Conservation (phyloP, 2,888 invertebrate genomes). For the Drosophila paranaensis region DNA sequence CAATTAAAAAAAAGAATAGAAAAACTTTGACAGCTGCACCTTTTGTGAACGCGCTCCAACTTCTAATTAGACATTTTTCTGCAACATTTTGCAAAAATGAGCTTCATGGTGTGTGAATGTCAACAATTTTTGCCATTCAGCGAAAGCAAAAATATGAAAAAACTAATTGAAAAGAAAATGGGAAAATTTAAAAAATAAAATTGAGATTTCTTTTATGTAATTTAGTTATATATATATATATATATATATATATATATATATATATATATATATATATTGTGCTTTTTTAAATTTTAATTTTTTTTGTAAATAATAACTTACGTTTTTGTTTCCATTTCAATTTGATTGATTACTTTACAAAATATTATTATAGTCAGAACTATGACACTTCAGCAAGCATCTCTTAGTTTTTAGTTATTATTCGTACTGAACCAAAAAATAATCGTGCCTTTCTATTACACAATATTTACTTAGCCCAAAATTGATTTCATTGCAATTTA, state of each 20-base stretch:
- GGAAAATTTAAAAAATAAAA: background rate
- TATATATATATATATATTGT: too few relatives aligned
- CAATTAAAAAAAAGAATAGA: slow-evolving; percentile 36
- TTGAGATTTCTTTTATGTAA: background rate
- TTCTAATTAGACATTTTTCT: slow-evolving; percentile 48
- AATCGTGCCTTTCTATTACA: background rate
- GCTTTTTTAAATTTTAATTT: too few relatives aligned
- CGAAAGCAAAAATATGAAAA: background rate
- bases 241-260: too few relatives aligned
- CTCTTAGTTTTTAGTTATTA: background rate
- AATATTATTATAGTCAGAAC: too few relatives aligned
- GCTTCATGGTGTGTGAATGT: slow-evolving; percentile 5
- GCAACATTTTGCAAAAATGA: slow-evolving; percentile 6
- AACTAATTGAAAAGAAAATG: background rate
- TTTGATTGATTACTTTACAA: too few relatives aligned
- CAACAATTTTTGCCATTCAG: background rate
- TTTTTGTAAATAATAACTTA: too few relatives aligned
- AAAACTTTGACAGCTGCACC: slow-evolving; percentile 51
- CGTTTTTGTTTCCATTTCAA: too few relatives aligned
- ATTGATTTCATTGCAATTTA: background rate
- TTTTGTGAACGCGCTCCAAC: slow-evolving; percentile 34
- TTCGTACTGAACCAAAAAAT: background rate
- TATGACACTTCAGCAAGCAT: too few relatives aligned
- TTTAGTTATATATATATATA: too few relatives aligned
- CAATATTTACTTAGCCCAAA: background rate